Evolutionary conservation across 30 jellyfish, hydroid and myxozoan genomes (phyloP).

Genomic region (Nemopilema nomurai): DNA sequence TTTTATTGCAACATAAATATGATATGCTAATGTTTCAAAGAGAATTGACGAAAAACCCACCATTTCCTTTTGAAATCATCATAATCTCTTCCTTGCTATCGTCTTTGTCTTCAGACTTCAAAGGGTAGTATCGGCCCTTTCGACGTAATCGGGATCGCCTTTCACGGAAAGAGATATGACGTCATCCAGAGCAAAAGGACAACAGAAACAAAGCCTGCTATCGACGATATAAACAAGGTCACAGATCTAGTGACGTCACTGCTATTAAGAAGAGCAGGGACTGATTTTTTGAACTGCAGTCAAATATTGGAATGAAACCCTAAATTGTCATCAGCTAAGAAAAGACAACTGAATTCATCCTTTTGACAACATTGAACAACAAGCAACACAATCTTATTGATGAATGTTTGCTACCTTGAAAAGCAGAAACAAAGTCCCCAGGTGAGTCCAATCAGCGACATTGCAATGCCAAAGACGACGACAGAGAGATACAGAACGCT

Average conservation of each 20-base stretch:
- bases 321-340: too few relatives aligned
- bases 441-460: slow-evolving; percentile 77
- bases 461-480: slow-evolving; percentile 72
- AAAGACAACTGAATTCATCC: too few relatives aligned
- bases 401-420: slow-evolving; percentile 93
- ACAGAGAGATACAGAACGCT: slow-evolving; percentile 92
- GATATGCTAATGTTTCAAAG: background rate
- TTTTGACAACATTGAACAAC: background rate
- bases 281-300: too few relatives aligned
- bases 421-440: slow-evolving; percentile 91
- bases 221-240: too few relatives aligned
- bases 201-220: background rate
- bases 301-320: too few relatives aligned
- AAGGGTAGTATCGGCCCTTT: slow-evolving; percentile 80
- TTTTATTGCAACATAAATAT: too few relatives aligned
- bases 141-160: slow-evolving; percentile 77
- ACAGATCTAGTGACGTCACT: too few relatives aligned
- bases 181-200: background rate
- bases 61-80: slow-evolving; percentile 83
- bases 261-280: too few relatives aligned
- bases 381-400: background rate
- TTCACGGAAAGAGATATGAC: background rate
- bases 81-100: slow-evolving; percentile 84
- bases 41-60: background rate
- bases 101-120: slow-evolving; percentile 78